phyloP scores from a whole-genome alignment of 2,888 invertebrate genomes.

The Pteria penguin region DNA sequence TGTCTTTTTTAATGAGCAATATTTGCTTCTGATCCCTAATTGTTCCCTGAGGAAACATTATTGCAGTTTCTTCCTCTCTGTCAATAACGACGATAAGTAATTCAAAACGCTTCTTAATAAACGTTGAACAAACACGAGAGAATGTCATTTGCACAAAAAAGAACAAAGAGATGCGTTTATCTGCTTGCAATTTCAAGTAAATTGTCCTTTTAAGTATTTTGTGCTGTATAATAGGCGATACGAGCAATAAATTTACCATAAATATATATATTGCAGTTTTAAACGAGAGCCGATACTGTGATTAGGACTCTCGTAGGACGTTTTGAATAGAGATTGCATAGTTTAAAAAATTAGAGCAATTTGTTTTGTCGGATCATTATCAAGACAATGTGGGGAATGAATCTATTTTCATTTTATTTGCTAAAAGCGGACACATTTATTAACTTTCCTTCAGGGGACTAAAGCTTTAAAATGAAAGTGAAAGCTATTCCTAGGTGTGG shows the following conservation, averaged over 20 bases:
- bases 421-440: no score
- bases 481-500: no score
- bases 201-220: conserved; percentile 26
- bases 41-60: conserved; percentile 44
- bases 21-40: conserved; percentile 42
- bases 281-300: background rate
- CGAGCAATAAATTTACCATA: conserved; percentile 31
- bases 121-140: conserved; percentile 36
- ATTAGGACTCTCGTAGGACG: background rate
- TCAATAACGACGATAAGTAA: conserved; percentile 46
- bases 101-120: conserved; percentile 49
- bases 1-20: conserved; percentile 40
- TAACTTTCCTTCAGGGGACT: no score
- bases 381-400: no score
- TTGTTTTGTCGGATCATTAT: no score
- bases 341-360: no score
- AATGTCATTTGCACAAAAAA: conserved; percentile 28
- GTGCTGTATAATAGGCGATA: conserved; percentile 18
- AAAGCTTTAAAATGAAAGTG: no score
- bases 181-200: conserved; percentile 19
- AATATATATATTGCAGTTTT: conserved; percentile 15
- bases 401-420: no score
- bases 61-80: conserved; percentile 34
- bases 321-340: no score
- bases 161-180: conserved; percentile 40